phyloP scores from a whole-genome alignment of 1,140 invertebrate species.

The Hyles euphorbiae region DNA sequence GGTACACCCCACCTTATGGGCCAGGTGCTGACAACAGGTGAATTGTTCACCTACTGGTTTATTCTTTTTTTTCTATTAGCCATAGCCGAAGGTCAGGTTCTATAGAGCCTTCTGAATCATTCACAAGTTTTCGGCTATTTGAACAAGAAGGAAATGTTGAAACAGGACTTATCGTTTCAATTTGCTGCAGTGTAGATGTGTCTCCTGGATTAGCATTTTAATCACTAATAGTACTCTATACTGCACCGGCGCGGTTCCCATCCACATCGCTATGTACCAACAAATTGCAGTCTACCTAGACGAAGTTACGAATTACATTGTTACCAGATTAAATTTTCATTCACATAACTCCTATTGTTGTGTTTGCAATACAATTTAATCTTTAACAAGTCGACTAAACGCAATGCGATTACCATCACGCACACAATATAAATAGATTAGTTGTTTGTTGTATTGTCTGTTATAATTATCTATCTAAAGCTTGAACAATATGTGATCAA shows the following conservation, averaged over 20 bases:
- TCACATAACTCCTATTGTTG: neutral
- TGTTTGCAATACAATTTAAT: neutral
- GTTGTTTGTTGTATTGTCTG: neutral
- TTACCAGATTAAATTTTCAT: neutral
- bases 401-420: no score
- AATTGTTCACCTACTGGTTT: slow-evolving; percentile 14
- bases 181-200: no score
- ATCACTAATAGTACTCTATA: no score
- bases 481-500: neutral
- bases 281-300: neutral
- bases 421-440: neutral
- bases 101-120: neutral
- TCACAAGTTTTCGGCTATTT: no score
- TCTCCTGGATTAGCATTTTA: no score
- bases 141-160: no score
- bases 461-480: neutral
- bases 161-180: no score
- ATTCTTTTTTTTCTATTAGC: slow-evolving; percentile 9
- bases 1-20: slow-evolving; percentile 30
- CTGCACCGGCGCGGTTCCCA: no score
- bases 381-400: neutral
- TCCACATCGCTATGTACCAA: no score
- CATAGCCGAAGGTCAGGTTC: no score
- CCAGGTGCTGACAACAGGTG: slow-evolving; percentile 63
- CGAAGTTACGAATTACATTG: no score